Evolutionary conservation across 2,797 vertebrate species (phyloP).

Genomic region (Anableps anableps): DNA sequence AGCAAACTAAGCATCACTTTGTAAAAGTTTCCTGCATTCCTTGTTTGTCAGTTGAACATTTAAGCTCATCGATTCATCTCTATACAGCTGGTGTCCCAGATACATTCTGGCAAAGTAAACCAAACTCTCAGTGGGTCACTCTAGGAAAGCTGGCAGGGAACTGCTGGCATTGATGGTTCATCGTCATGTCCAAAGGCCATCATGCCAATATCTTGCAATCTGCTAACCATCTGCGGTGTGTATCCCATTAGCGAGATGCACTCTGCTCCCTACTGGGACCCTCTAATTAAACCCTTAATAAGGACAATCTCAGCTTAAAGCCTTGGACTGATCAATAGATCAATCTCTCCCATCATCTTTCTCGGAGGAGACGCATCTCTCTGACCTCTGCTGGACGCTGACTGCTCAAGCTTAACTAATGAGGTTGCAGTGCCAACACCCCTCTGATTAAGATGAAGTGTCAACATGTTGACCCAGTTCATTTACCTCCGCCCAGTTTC

Average conservation of each 20-base stretch:
- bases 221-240: conserved; percentile 68
- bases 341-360: conserved; percentile 75
- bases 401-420: conserved; percentile 69
- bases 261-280: conserved; percentile 47
- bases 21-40: background rate
- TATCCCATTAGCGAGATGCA: conserved; percentile 32
- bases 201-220: conserved; percentile 62
- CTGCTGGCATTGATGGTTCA: conserved; percentile 55
- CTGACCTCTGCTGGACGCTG: conserved; percentile 59
- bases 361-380: conserved; percentile 52
- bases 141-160: conserved; percentile 49
- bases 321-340: conserved; percentile 74
- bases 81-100: conserved; percentile 27
- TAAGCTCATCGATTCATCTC: conserved; percentile 21
- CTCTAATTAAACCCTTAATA: conserved; percentile 75
- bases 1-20: background rate
- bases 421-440: conserved; percentile 58
- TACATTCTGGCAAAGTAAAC: conserved; percentile 41
- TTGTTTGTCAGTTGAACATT: conserved; percentile 18
- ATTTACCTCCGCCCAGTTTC: conserved; percentile 64
- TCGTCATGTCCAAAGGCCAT: conserved; percentile 48
- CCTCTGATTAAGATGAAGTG: conserved; percentile 68
- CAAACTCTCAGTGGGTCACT: conserved; percentile 20
- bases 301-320: conserved; percentile 61
- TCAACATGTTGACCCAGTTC: conserved; percentile 71